Evolutionary conservation across 2,113 vertebrate species (phyloP).

Genomic region (Cynocephalus volans): DNA sequence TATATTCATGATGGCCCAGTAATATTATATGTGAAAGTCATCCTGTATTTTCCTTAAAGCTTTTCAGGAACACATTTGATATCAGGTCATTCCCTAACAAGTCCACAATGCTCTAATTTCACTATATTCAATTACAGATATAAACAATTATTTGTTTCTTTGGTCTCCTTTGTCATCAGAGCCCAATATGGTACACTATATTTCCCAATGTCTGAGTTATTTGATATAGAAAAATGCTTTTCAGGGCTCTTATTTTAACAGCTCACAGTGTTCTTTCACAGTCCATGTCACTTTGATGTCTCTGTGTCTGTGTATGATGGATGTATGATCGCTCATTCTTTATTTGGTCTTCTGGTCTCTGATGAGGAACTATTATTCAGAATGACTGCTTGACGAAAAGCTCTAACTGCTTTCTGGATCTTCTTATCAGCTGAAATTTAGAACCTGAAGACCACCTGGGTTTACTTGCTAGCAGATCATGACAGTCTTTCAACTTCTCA

Average conservation of each 20-base stretch:
- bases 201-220: background rate
- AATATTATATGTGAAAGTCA: background rate
- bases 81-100: background rate
- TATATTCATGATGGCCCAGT: background rate
- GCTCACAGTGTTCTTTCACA: background rate
- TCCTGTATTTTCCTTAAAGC: background rate
- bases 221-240: background rate
- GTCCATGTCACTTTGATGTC: background rate
- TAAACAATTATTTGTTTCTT: background rate
- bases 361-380: background rate
- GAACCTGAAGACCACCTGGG: background rate
- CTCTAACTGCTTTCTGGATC: background rate
- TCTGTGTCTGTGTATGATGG: background rate
- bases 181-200: background rate
- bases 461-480: background rate
- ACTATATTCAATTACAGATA: background rate
- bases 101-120: background rate
- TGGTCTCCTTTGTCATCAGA: background rate
- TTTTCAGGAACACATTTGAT: background rate
- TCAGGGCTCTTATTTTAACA: background rate
- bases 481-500: background rate
- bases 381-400: background rate
- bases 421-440: slow-evolving; percentile 12
- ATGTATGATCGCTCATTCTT: background rate
- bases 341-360: background rate